Evolutionary conservation across 2,113 vertebrate species (phyloP).

Genomic region (Pygoscelis adeliae): DNA sequence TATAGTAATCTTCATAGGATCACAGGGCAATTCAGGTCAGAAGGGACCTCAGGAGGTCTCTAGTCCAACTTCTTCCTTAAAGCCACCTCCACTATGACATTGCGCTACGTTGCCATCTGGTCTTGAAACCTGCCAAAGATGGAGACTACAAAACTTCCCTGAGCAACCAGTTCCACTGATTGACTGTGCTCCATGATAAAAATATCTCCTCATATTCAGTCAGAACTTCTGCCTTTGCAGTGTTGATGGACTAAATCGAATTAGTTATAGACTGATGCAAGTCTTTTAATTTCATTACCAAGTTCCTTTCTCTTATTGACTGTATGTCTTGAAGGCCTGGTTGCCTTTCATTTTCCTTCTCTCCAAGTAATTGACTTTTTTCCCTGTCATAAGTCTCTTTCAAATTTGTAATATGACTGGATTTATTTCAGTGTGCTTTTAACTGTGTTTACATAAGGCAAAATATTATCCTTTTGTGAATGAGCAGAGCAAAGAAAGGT

Average conservation of each 20-base stretch:
- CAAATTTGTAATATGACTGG: neutral
- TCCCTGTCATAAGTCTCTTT: neutral
- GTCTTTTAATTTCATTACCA: neutral
- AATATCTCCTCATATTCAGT: neutral
- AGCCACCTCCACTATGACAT: neutral
- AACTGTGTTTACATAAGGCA: neutral
- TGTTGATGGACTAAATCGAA: neutral
- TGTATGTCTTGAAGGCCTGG: neutral
- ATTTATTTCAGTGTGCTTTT: neutral
- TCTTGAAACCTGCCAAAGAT: neutral
- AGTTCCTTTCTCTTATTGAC: neutral
- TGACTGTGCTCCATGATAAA: neutral
- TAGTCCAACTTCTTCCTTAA: neutral
- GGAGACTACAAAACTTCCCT: neutral
- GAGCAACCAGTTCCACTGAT: neutral
- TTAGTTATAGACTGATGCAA: neutral
- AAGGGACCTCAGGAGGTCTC: neutral
- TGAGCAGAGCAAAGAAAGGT: neutral
- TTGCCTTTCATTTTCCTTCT: neutral
- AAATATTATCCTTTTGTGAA: neutral
- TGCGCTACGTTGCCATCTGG: neutral
- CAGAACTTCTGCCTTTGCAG: neutral
- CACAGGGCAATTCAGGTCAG: neutral
- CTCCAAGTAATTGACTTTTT: neutral
- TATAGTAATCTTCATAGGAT: neutral